Evolutionary conservation across 2,113 vertebrate species (phyloP).

Genomic region (Antennarius striatus): DNA sequence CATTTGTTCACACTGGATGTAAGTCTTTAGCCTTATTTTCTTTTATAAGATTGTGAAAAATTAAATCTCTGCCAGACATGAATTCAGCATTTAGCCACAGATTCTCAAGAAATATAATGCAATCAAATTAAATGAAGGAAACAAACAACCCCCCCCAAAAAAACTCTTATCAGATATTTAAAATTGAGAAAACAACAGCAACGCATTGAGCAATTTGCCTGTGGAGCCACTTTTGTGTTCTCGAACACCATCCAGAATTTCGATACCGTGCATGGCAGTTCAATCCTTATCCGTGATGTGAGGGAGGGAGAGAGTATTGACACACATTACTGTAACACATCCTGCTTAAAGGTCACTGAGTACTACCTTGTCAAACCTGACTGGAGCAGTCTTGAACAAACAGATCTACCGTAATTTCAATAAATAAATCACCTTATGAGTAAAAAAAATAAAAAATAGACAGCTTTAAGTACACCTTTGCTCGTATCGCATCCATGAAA

Average conservation of each 20-base stretch:
- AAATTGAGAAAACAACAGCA: conserved; percentile 27
- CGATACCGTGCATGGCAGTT: conserved; percentile 59
- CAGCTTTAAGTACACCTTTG: conserved; percentile 54
- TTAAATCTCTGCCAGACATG: conserved; percentile 75
- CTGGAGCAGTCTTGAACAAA: conserved; percentile 36
- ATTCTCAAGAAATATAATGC: conserved; percentile 26
- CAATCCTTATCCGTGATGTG: conserved; percentile 48
- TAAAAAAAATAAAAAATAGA: conserved; percentile 31
- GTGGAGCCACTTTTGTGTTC: conserved; percentile 46
- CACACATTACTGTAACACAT: conserved; percentile 47
- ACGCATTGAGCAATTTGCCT: conserved; percentile 40
- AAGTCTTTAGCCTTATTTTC: conserved; percentile 78
- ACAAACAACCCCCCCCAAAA: background rate
- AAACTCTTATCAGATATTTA: conserved; percentile 29
- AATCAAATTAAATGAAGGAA: conserved; percentile 13
- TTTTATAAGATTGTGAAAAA: conserved; percentile 67
- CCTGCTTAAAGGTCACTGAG: conserved; percentile 44
- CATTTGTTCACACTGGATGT: conserved; percentile 80
- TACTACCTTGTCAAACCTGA: conserved; percentile 43
- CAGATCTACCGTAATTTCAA: conserved; percentile 32
- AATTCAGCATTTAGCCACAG: conserved; percentile 72
- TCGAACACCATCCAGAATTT: conserved; percentile 55
- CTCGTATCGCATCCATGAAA: conserved; percentile 58
- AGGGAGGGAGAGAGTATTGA: conserved; percentile 37
- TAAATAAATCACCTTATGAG: conserved; percentile 15